Evolutionary conservation across 2,113 vertebrate species (phyloP), one percentile per base, ranked within the genome.

Genomic region (Antigone vipio): DNA sequence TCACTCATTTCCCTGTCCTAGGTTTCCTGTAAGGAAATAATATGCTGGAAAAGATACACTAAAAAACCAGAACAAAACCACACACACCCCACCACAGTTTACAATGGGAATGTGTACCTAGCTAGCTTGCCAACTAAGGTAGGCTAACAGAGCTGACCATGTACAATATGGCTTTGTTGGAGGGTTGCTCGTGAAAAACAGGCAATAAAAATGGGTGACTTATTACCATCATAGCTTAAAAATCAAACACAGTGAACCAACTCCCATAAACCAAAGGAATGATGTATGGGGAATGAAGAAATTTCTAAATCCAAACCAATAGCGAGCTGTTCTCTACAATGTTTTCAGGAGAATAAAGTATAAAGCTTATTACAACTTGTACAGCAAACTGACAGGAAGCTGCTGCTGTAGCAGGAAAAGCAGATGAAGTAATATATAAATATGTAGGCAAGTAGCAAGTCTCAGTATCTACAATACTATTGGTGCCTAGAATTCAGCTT

Each of bases 181-280:
- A 96, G 26, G 7, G 29, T 9, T 89, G 50, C 53, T 95, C 3
- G 1, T 72, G 85, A 95, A 94, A 97, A 96, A 81, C 58, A 85
- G 34, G 72, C 66, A 89, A 56, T 95, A 88, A 95, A 95, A 95
- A 94, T 89, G 12, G 22, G 81, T 95, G 93, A 95, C 79, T 93
- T 93, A 95, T 94, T 95, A 96, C 35, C 38, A 29, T 2, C n/a
- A 95, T 62, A 89, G 50, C 44, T 88, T 77, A 62, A 93, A 89
- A 97, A 94, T 52, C 60, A 94, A 95, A 83, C 83, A 75, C 35
- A 53, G 27, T 42, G 30, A 94, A 68, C 45, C 11, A 6, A 78
- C 72, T 89, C 56, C 71, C 75, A 71, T 83, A 97, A 93, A 92
- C 34, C 50, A 85, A 59, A 34, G n/a, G 38, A 92, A 86, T 64